Conservation (phyloP, 2,888 invertebrate species). For the Lepidocyrtinus sp. region DNA sequence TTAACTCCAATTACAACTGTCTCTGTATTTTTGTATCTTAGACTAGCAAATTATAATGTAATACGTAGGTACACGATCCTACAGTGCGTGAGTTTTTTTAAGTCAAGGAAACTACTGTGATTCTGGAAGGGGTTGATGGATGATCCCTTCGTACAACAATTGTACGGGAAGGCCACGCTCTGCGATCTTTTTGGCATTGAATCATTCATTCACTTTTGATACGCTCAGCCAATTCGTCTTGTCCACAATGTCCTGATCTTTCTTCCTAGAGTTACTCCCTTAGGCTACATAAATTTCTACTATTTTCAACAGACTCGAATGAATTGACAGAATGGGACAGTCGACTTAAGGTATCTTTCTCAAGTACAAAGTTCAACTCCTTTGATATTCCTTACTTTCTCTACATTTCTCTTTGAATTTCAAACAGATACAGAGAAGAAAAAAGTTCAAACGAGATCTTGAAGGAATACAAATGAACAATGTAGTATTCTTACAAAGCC, state of each 20-base stretch:
- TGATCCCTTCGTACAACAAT: slow-evolving; percentile 49
- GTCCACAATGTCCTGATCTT: not conserved
- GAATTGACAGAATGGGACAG: not conserved
- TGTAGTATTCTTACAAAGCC: no score
- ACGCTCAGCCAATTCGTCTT: not conserved
- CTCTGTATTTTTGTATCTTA: no score
- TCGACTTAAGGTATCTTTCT: slow-evolving; percentile 5
- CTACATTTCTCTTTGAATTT: no score
- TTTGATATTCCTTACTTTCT: no score
- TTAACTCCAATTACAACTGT: not conserved
- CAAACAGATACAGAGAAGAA: no score
- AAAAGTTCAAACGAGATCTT: no score
- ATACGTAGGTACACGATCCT: not conserved
- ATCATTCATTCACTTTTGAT: slow-evolving; percentile 41
- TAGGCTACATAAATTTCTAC: no score
- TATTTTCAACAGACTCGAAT: no score
- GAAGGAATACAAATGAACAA: no score
- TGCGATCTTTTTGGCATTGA: slow-evolving; percentile 44
- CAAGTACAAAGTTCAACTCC: no score
- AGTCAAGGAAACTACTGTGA: not conserved
- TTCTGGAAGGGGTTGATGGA: slow-evolving; percentile 36
- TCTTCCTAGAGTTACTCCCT: no score
- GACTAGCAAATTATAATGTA: slow-evolving; percentile 5
- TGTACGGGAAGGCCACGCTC: slow-evolving; percentile 51
- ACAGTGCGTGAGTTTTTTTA: slow-evolving; percentile 2